These are phyloP conservation scores for Tribolium freemani DNA, from an alignment of 2,888 invertebrate genomes.

Conservation along the genomic window DNA sequence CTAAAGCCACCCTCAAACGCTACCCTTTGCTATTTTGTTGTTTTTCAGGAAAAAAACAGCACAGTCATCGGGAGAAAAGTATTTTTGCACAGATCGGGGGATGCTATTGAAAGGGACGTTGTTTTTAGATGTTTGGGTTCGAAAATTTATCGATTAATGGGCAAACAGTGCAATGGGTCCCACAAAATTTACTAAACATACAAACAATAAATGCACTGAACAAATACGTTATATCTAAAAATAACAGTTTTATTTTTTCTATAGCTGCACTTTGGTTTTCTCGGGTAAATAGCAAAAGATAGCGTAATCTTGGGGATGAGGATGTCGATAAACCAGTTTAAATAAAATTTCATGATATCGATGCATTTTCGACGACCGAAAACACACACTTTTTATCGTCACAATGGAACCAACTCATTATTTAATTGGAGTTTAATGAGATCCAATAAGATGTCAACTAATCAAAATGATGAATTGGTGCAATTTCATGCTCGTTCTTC, in stretches of 20 bases:
- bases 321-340: constrained; percentile 57
- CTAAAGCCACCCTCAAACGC: constrained; percentile 60
- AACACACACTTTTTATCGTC: background rate
- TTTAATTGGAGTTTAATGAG: background rate
- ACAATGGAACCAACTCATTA: background rate
- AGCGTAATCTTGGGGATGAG: constrained; percentile 53
- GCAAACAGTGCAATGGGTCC: constrained; percentile 24
- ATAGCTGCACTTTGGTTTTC: constrained; percentile 64
- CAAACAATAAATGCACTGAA: constrained; percentile 61
- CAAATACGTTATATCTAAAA: constrained; percentile 64
- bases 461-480: background rate
- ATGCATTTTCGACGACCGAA: background rate
- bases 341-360: constrained; percentile 25
- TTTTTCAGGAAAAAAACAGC: constrained; percentile 53
- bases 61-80: constrained; percentile 48
- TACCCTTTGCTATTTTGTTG: constrained; percentile 58
- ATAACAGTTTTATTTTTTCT: constrained; percentile 65
- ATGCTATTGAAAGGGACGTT: constrained; percentile 1
- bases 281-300: constrained; percentile 64
- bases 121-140: background rate
- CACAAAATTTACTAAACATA: constrained; percentile 59
- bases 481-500: background rate
- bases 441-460: background rate
- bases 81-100: background rate
- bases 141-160: constrained; percentile 24